Conservation (phyloP, 2,797 vertebrate species). For the Denticeps clupeoides region DNA sequence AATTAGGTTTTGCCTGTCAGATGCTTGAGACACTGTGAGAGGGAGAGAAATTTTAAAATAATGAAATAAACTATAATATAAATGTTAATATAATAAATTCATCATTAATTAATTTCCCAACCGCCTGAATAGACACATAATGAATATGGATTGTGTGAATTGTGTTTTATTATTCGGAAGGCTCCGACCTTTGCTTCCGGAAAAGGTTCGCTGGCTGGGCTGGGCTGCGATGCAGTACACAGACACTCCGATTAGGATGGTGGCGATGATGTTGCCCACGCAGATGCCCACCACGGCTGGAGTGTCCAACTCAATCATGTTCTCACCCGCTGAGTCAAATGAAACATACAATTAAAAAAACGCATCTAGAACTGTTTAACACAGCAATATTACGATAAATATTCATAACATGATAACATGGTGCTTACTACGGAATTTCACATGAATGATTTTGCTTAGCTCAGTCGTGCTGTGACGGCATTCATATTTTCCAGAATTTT, state of each 20-base stretch:
- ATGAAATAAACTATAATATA: no score
- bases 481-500: accelerated
- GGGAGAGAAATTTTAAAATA: no score
- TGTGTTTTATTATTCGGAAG: background rate
- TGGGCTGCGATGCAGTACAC: conserved; percentile 44
- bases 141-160: background rate
- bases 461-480: background rate
- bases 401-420: background rate
- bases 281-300: background rate
- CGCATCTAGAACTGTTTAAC: no score
- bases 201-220: background rate
- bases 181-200: conserved; percentile 43
- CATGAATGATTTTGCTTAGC: conserved; percentile 3
- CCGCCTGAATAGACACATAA: no score
- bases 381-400: no score
- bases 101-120: no score
- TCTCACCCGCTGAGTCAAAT: conserved; percentile 44
- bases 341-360: conserved; percentile 4
- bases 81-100: background rate
- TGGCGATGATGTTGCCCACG: conserved; percentile 38
- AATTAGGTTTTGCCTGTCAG: background rate
- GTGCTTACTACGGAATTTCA: conserved; percentile 50
- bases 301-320: conserved; percentile 35
- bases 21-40: no score
- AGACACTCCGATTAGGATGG: conserved; percentile 31